Base-by-base conservation (phyloP, 2,888 invertebrate genomes). In the Mamestra brassicae region DNA sequence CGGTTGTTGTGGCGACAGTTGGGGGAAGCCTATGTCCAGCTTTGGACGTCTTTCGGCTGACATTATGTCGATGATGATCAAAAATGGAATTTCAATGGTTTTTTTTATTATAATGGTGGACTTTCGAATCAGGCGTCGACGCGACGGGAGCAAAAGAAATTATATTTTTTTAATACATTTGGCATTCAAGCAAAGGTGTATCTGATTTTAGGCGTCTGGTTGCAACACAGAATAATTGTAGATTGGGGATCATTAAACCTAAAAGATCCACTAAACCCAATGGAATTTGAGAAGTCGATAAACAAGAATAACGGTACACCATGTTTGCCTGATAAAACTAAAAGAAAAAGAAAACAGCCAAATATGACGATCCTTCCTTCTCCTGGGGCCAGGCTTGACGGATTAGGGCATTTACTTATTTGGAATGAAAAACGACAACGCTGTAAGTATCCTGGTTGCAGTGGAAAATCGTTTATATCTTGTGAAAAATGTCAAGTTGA, bases 401-500 rank as follows among this genome's bases (percentile, higher is more conserved):
- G 60, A n/a, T 15, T 74, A 4, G 34, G 13, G 3, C 42, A 72
- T 60, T 58, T 50, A 42, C 72, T 74, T 4, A 15, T 72, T 42
- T 72, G 34, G 60, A 72, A 72, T n/a, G 4, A n/a, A 11, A 61
- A 5, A 13, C 42, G 62, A 7, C 50, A 74, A n/a, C 62, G 42
- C 15, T 72, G 74, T 50, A 74, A 60, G 3, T 74, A 15, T 42
- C 74, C 50, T 50, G 42, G 42, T 3, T 72, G 74, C 15, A 42
- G 1, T 50, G 50, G 13, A 10, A 55, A 38, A 45, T n/a, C 64
- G 4, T 74, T 0, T 38, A 38, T 76, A 34, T 63, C 73, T 0
- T 74, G 76, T 26, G 54, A 55, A 45, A 74, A 63, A 50, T 74
- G 74, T 64, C 38, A 11, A 17, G 15, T 76, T 26, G 47, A 76